Base-by-base conservation (phyloP, 2,888 invertebrate species). In the Plutella xylostella region DNA sequence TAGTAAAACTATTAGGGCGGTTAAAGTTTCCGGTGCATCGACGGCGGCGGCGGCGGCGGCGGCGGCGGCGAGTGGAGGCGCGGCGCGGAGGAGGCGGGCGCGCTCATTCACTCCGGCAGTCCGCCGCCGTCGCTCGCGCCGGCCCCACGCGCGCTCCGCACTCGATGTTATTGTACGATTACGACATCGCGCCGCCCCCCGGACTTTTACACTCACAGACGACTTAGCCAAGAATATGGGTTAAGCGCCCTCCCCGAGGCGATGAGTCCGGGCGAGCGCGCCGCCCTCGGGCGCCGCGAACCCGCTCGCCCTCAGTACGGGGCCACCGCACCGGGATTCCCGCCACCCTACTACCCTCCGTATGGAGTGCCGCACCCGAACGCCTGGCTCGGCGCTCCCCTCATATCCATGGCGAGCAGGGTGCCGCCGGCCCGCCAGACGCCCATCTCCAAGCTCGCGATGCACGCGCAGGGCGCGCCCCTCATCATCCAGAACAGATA, bases 381-480 rank as follows among this genome's bases (percentile, higher is more conserved):
- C 55, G 78, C 83, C 51, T 93, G 93, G 90, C 88, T 92, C 25
- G 93, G 92, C 52, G 90, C 92, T 62, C 93, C 94, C 38, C 85
- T 93, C 51, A 91, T 93, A 67, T 92, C 92, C 42, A 92, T 92
- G 82, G 89, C 91, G 51, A 88, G 88, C 63, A 86, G 87, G 41
- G 82, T 86, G 51, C 85, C 79, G 53, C 70, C 64, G 54, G 65
- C 65, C 45, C 68, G 84, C 50, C 72, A 72, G 55, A 82, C 86
- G 53, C 88, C 89, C 35, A 87, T 93, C 51, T 89, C 92, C 9
- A 88, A 91, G 57, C 73, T 94, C 51, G 93, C 93, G 12, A 90
- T 92, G 61, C 93, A 94, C 70, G 92, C 93, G 4, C 93, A 93
- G 67, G 94, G 94, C 35, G 92, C 91, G 37, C 94, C 94, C n/a